Percentiles rank a stretch among this genome's conserved stretches.
phyloP scores from a whole-genome alignment of 2,113 vertebrate genomes.

The Cavia aperea region DNA sequence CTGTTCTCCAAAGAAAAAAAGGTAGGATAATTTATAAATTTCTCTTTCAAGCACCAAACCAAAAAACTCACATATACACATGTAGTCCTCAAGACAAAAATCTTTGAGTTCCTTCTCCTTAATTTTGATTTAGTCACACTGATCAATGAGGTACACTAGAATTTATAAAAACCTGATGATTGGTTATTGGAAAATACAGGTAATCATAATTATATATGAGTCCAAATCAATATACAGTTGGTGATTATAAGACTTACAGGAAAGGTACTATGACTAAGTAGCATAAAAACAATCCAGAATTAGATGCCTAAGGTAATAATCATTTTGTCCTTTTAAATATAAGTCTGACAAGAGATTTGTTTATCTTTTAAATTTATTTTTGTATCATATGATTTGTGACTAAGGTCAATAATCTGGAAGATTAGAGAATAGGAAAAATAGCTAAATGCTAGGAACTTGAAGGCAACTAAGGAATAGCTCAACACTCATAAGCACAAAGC shows the following conservation, averaged over 20 bases:
- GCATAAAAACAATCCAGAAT: not conserved
- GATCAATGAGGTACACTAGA: not conserved
- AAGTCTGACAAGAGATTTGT: not conserved
- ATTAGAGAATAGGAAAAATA: conserved; percentile 12
- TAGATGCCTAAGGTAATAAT: not conserved
- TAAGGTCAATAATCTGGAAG: not conserved
- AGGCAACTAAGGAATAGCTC: not conserved
- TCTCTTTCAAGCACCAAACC: not conserved
- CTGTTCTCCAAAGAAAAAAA: not conserved
- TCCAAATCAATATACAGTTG: not conserved
- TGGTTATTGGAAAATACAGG: not conserved
- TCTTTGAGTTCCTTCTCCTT: not conserved
- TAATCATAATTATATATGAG: not conserved
- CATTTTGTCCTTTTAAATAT: not conserved
- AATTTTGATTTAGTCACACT: not conserved
- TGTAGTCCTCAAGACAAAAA: not conserved
- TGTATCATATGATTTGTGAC: not conserved
- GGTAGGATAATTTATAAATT: not conserved
- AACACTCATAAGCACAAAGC: not conserved
- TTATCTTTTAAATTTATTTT: conserved; percentile 1
- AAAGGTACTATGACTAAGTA: not conserved
- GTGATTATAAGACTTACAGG: not conserved
- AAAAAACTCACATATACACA: not conserved
- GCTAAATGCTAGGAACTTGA: not conserved
- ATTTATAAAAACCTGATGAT: not conserved